Evolutionary conservation across 2,797 vertebrate species (phyloP).

Genomic region (Cynodonichthys magdalenae): DNA sequence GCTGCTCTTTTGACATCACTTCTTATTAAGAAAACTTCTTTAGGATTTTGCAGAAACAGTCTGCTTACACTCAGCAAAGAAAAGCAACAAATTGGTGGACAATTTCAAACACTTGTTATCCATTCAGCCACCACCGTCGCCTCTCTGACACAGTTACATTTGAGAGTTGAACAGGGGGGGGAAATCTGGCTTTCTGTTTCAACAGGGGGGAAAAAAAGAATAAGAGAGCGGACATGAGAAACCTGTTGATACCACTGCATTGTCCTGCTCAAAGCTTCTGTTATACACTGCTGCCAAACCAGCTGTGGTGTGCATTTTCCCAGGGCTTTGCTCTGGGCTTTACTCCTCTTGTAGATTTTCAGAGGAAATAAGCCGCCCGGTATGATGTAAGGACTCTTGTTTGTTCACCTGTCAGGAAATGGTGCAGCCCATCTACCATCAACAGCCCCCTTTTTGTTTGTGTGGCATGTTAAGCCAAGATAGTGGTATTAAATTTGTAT

Average conservation of each 20-base stretch:
- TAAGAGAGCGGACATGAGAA: constrained; percentile 68
- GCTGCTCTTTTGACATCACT: not conserved
- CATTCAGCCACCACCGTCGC: constrained; percentile 59
- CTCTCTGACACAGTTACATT: constrained; percentile 47
- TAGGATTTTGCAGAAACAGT: constrained; percentile 5
- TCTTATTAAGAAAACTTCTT: not conserved
- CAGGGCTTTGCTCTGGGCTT: constrained; percentile 67
- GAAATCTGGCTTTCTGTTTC: constrained; percentile 67
- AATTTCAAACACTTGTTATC: constrained; percentile 65
- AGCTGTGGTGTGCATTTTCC: constrained; percentile 62
- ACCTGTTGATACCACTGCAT: constrained; percentile 64
- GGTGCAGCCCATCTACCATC: constrained; percentile 33
- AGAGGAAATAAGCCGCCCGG: constrained; percentile 70
- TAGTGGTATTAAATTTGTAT: constrained; percentile 47
- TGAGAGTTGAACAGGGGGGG: constrained; percentile 44
- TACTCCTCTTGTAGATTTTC: constrained; percentile 66
- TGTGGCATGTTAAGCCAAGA: constrained; percentile 34
- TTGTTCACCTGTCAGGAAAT: constrained; percentile 73
- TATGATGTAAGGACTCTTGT: constrained; percentile 54
- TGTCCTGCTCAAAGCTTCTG: constrained; percentile 75
- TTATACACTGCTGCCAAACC: constrained; percentile 75
- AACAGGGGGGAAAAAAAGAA: constrained; percentile 63
- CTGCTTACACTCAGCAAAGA: constrained; percentile 2
- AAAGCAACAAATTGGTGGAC: constrained; percentile 28
- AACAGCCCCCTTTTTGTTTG: constrained; percentile 17